Evolutionary conservation across 2,797 vertebrate species (phyloP), one percentile per base, ranked within the genome.

Genomic region (Podarcis siculus): DNA sequence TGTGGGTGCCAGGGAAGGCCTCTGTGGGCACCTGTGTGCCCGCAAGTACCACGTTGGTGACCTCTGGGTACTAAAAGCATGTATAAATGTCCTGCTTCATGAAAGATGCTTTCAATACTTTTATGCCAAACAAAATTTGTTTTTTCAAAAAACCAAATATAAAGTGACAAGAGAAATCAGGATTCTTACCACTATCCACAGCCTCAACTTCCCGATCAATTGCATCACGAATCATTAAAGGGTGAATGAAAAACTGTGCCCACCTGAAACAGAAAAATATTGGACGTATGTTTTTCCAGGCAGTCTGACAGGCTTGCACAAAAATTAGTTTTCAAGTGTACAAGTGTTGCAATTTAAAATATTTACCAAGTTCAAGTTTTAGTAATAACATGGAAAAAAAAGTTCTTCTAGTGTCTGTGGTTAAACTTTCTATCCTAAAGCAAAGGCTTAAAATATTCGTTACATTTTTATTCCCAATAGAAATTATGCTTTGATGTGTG

Each of bases 211-310:
- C 99, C 88, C 99, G 95, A 94, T 99, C 98, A 91, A 99, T 97
- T 27, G 98, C 98, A 86, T 99, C 98, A 85, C 98, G 97, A 32
- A 98, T 98, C 98, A 99, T 98, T 88, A 99, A 96, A 0, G 99
- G 99, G 86, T 98, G 98, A 92, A 99, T 98, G 89, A 99, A 99
- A 96, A 99, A 99, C 82, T 99, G 98, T 49, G 98, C 98, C 99
- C 99, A 99, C 89, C 99, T 99, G 95, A 2, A 19, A 32, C 30
- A 90, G 82, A 83, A 72, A 89, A 37, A 79, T 86, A 72, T 2
- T 67, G 71, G 69, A 58, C 1, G 35, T 42, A 61, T 19, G 19
- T 21, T 55, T 64, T 81, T 13, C 49, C 71, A 30, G 39, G 32
- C 23, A 39, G 27, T n/a, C 13, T 10, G 6, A 23, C 25, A 81